Evolutionary conservation across 1,140 invertebrate genomes (phyloP).

Genomic region (Diorhabda elongata): DNA sequence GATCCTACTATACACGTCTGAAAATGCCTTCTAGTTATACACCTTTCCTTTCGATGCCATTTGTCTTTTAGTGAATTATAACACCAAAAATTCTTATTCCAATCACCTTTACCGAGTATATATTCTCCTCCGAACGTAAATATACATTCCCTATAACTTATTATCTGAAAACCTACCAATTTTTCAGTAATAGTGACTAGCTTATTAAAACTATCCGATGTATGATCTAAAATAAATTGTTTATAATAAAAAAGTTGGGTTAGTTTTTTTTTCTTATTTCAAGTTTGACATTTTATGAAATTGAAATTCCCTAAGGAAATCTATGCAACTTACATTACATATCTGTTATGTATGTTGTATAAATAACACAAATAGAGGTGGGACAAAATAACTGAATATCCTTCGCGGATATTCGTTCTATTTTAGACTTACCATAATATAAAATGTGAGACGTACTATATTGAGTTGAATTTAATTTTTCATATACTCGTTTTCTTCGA

Average conservation of each 20-base stretch:
- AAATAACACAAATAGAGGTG: no score
- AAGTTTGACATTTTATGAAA: no score
- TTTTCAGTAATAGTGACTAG: constrained; percentile 23
- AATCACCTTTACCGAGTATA: constrained; percentile 31
- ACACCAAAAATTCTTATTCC: constrained; percentile 38
- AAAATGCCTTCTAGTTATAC: constrained; percentile 37
- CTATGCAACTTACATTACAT: no score
- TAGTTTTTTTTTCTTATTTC: no score
- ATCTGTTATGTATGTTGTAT: no score
- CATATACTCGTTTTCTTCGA: constrained; percentile 1
- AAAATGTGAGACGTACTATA: constrained; percentile 1
- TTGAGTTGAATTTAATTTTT: background rate
- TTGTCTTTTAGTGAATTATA: constrained; percentile 35
- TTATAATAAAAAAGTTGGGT: no score
- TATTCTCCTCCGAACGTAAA: constrained; percentile 41
- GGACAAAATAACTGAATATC: no score
- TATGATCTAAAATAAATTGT: constrained; percentile 15
- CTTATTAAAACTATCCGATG: constrained; percentile 13
- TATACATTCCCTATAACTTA: constrained; percentile 37
- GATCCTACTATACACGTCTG: constrained; percentile 32
- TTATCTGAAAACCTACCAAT: constrained; percentile 33
- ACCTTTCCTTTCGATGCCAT: constrained; percentile 35
- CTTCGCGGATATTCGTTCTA: no score
- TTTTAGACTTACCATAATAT: constrained; percentile 21
- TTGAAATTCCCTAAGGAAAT: no score